phyloP scores from a whole-genome alignment of 2,888 invertebrate genomes.

The Apamea crenata region DNA sequence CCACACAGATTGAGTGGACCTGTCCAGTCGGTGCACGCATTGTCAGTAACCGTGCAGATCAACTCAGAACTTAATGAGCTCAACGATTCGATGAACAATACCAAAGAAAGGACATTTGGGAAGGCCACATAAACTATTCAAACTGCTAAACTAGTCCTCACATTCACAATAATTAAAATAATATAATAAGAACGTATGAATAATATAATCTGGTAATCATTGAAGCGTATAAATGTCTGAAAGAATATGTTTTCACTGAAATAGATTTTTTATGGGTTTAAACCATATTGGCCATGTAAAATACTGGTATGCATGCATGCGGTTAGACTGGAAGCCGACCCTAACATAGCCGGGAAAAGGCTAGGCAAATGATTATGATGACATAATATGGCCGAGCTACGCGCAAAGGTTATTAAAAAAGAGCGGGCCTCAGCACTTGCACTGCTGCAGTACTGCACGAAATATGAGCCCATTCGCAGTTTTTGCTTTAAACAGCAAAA shows the following conservation, averaged over 20 bases:
- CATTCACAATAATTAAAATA: too few relatives aligned
- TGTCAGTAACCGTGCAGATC: too few relatives aligned
- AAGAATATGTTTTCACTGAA: background rate
- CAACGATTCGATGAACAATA: too few relatives aligned
- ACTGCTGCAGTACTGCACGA: background rate
- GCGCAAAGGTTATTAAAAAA: background rate
- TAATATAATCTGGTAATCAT: background rate
- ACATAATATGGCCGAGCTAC: background rate
- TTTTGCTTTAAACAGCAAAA: background rate
- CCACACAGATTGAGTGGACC: too few relatives aligned
- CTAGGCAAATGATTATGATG: background rate
- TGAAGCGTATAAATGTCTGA: background rate
- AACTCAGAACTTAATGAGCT: too few relatives aligned
- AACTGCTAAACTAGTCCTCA: too few relatives aligned
- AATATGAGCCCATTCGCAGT: conserved; percentile 10
- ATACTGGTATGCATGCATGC: background rate
- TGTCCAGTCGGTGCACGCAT: too few relatives aligned
- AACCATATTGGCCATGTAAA: background rate
- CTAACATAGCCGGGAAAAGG: background rate
- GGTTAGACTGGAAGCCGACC: background rate
- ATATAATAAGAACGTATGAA: too few relatives aligned
- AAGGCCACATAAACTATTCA: too few relatives aligned
- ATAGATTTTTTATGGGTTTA: background rate
- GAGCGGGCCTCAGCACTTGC: conserved; percentile 1
- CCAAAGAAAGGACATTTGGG: too few relatives aligned